A percentile compares a stretch with the other conserved stretches of the same genome.
These are phyloP conservation scores for Rhinoderma darwinii DNA, from an alignment of 2,113 vertebrate genomes.

Conservation along the genomic window DNA sequence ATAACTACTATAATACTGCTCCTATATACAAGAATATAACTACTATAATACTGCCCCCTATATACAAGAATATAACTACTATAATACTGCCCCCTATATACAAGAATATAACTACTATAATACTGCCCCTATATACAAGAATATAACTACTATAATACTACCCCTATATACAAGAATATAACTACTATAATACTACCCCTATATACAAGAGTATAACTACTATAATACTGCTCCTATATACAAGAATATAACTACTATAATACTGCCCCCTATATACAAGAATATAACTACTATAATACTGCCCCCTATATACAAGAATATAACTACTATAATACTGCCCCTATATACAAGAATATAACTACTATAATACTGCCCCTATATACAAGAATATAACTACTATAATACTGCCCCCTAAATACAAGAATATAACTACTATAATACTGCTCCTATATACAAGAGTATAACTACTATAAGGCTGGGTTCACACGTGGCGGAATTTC, in stretches of 20 bases:
- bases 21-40: too few relatives aligned
- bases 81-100: too few relatives aligned
- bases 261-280: neutral
- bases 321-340: neutral
- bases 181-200: neutral
- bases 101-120: too few relatives aligned
- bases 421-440: neutral
- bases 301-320: neutral
- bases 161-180: too few relatives aligned
- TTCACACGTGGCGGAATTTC: too few relatives aligned
- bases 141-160: too few relatives aligned
- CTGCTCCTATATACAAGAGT: neutral
- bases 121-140: too few relatives aligned
- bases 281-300: neutral
- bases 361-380: neutral
- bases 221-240: neutral
- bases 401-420: neutral
- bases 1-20: too few relatives aligned
- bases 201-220: neutral
- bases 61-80: too few relatives aligned
- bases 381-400: neutral
- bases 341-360: neutral
- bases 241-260: conserved; percentile 8
- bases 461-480: neutral
- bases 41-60: too few relatives aligned